These are phyloP conservation scores for Pelusios castaneus DNA, from an alignment of 2,113 vertebrate species.

Conservation along the genomic window DNA sequence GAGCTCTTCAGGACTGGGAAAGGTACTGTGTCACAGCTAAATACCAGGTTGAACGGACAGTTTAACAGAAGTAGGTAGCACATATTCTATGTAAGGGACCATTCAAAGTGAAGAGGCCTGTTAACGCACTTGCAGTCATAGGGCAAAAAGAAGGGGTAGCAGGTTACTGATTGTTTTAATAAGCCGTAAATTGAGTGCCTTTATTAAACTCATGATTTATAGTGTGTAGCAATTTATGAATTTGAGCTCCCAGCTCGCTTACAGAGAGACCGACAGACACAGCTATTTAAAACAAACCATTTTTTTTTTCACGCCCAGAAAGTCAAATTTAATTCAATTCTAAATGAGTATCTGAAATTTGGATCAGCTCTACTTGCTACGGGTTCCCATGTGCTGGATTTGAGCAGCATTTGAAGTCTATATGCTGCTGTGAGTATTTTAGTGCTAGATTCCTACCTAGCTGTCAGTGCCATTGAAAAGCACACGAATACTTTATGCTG, in stretches of 20 bases:
- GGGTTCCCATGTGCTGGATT: background rate
- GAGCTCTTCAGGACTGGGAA: background rate
- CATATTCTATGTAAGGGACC: background rate
- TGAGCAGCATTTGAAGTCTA: slow-evolving; percentile 3
- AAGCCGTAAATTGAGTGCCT: background rate
- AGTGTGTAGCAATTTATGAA: background rate
- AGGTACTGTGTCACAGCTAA: background rate
- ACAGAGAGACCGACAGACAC: too few species aligned
- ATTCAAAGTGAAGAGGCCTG: background rate
- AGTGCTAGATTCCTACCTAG: background rate
- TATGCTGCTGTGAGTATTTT: slow-evolving; percentile 49
- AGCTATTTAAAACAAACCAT: background rate
- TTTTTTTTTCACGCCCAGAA: background rate
- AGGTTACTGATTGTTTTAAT: background rate
- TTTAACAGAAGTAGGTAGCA: too few species aligned
- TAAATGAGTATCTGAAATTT: background rate
- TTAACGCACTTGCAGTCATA: background rate
- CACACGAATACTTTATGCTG: background rate
- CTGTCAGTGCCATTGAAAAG: slow-evolving; percentile 5
- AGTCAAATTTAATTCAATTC: background rate
- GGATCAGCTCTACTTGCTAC: slow-evolving; percentile 34
- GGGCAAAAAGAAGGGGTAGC: background rate
- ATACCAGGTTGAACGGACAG: background rate
- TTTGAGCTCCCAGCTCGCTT: background rate
- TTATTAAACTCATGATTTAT: background rate